phyloP scores from a whole-genome alignment of 2,888 invertebrate species.

The Empis stercorea region DNA sequence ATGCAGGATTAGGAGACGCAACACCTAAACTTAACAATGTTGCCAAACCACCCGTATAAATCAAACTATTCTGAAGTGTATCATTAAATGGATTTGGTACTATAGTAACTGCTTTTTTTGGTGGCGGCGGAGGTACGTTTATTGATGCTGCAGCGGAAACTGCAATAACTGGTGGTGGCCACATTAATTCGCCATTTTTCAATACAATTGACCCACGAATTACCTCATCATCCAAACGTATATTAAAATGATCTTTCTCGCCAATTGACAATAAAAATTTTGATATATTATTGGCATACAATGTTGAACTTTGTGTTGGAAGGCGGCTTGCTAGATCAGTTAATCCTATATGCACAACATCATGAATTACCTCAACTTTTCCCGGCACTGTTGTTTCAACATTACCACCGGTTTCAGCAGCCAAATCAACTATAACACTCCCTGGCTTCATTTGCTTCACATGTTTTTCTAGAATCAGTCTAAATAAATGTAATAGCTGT shows the following conservation, averaged over 20 bases:
- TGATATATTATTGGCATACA: conserved; percentile 85
- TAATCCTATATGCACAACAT: conserved; percentile 71
- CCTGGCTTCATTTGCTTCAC: conserved; percentile 62
- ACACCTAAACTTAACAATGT: conserved; percentile 54
- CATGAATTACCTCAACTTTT: conserved; percentile 58
- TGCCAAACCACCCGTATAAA: conserved; percentile 59
- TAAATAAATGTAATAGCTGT: conserved; percentile 1
- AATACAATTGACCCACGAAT: conserved; percentile 71
- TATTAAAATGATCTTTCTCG: conserved; percentile 61
- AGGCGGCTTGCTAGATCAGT: conserved; percentile 75
- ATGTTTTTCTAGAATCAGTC: conserved; percentile 17
- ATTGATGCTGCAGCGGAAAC: conserved; percentile 38
- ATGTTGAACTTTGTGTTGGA: conserved; percentile 72
- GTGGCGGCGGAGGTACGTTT: conserved; percentile 26
- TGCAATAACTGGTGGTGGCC: conserved; percentile 64
- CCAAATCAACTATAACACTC: conserved; percentile 78
- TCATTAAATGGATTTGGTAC: conserved; percentile 54
- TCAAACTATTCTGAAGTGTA: conserved; percentile 52
- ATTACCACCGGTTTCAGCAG: conserved; percentile 81
- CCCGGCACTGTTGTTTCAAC: conserved; percentile 70
- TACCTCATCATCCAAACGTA: conserved; percentile 76
- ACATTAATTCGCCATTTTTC: conserved; percentile 58
- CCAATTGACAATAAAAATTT: conserved; percentile 53
- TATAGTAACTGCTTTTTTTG: conserved; percentile 33
- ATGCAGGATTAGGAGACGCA: conserved; percentile 68